A percentile compares a stretch with the other conserved stretches of the same genome.
These are phyloP conservation scores for Lophius americanus DNA, from an alignment of 2,797 vertebrate genomes.

Conservation along the genomic window DNA sequence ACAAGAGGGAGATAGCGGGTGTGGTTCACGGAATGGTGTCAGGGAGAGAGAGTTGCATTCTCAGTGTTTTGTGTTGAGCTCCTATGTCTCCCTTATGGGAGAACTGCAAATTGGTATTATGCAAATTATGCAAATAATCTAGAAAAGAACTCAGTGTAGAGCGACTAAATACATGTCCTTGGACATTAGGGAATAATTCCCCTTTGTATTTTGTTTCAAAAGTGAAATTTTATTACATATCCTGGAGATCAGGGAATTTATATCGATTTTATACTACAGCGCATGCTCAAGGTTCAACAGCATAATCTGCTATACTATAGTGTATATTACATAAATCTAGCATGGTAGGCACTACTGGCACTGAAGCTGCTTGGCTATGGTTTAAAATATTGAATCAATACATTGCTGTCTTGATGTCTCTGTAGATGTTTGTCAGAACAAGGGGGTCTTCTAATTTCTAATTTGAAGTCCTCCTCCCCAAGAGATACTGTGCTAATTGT, in stretches of 20 bases:
- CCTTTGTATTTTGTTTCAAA: conserved; percentile 15
- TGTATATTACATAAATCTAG: background rate
- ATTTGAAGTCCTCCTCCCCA: no score
- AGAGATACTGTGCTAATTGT: no score
- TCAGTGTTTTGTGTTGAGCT: no score
- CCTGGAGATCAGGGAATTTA: conserved; percentile 17
- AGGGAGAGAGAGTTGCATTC: no score
- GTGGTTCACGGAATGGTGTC: no score
- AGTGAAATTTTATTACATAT: conserved; percentile 9
- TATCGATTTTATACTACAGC: conserved; percentile 21
- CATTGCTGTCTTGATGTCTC: no score
- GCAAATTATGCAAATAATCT: conserved; percentile 9
- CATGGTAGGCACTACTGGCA: background rate
- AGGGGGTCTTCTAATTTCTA: no score
- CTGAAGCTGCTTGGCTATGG: background rate
- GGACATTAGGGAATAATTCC: conserved; percentile 18
- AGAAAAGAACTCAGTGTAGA: background rate
- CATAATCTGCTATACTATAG: background rate
- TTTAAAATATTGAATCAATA: background rate
- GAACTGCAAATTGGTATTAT: background rate
- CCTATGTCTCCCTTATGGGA: background rate
- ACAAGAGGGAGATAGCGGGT: no score
- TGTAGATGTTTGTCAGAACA: no score
- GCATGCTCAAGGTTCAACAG: conserved; percentile 5
- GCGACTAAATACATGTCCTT: conserved; percentile 15